These are phyloP conservation scores for Glossosoma conforme DNA, from an alignment of 1,140 invertebrate genomes.

Conservation along the genomic window DNA sequence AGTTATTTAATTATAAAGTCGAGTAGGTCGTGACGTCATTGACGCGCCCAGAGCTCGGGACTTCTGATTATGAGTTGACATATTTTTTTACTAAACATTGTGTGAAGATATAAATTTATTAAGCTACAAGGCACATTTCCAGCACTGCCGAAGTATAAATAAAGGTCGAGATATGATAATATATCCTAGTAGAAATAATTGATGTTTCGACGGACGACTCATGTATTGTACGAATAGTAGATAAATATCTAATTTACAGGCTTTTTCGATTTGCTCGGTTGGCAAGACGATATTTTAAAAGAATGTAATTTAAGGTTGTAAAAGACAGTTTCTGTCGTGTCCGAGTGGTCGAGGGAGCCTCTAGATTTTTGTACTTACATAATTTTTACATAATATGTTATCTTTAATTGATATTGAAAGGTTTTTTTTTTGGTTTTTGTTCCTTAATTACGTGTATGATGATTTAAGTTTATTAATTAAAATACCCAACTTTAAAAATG, in stretches of 20 bases:
- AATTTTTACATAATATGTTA: conserved; percentile 15
- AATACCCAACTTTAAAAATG: conserved; percentile 10
- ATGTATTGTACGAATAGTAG: conserved; percentile 3
- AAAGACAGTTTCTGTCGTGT: neutral
- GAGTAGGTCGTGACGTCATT: neutral
- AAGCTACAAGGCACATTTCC: conserved; percentile 52
- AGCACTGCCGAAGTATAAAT: conserved; percentile 46
- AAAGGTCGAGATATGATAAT: conserved; percentile 18
- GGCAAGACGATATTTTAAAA: no score
- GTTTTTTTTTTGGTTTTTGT: conserved; percentile 53
- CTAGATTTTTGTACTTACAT: conserved; percentile 22
- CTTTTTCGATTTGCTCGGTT: no score
- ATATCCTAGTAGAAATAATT: neutral
- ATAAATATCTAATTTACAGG: no score
- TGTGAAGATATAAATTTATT: conserved; percentile 7
- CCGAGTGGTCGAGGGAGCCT: neutral
- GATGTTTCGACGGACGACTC: neutral
- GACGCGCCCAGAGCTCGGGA: neutral
- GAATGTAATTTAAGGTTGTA: neutral
- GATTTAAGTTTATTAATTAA: conserved; percentile 42
- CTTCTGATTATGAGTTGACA: neutral
- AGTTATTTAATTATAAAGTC: conserved; percentile 26
- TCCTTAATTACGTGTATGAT: conserved; percentile 52
- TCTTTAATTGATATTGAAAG: conserved; percentile 27
- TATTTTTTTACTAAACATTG: conserved; percentile 2